A percentile compares a stretch with the other conserved stretches of the same genome.
These are phyloP conservation scores for Iselma pallidipennis DNA, from an alignment of 2,888 invertebrate species.

Conservation along the genomic window DNA sequence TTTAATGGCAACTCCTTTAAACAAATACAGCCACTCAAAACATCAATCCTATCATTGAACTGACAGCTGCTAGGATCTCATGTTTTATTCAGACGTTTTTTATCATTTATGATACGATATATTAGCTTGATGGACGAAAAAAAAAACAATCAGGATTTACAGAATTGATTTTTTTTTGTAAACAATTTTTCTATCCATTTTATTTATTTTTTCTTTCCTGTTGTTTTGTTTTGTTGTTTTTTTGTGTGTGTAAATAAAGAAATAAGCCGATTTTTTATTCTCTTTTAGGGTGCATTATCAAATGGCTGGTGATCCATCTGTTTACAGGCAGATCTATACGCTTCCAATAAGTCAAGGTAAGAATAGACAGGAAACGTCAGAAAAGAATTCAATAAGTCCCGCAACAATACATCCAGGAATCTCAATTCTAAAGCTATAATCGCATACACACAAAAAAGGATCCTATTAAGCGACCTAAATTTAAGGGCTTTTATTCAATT, in stretches of 20 bases:
- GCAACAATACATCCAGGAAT: neutral
- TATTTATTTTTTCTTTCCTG: neutral
- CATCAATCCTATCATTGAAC: neutral
- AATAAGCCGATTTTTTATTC: too few species aligned
- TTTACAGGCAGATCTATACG: conserved; percentile 63
- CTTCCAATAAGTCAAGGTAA: conserved; percentile 63
- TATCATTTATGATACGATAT: neutral
- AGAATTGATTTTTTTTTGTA: too few species aligned
- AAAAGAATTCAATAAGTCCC: neutral
- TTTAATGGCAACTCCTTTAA: too few species aligned
- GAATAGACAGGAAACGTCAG: conserved; percentile 31
- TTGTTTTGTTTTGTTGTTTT: neutral
- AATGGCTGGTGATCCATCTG: conserved; percentile 59
- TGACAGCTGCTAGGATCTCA: neutral
- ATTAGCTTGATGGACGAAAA: neutral
- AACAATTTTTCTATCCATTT: too few species aligned
- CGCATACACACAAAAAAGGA: too few species aligned
- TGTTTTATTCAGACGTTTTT: neutral
- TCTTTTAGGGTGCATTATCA: conserved; percentile 65
- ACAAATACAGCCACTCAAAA: neutral
- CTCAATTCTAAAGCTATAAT: too few species aligned
- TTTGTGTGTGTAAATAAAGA: too few species aligned
- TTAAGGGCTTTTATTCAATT: too few species aligned
- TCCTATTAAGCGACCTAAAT: too few species aligned
- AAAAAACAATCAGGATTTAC: neutral